A percentile compares a stretch with the other conserved stretches of the same genome.
These are phyloP conservation scores for Diploptera punctata DNA, from an alignment of 2,888 invertebrate genomes.

Conservation along the genomic window DNA sequence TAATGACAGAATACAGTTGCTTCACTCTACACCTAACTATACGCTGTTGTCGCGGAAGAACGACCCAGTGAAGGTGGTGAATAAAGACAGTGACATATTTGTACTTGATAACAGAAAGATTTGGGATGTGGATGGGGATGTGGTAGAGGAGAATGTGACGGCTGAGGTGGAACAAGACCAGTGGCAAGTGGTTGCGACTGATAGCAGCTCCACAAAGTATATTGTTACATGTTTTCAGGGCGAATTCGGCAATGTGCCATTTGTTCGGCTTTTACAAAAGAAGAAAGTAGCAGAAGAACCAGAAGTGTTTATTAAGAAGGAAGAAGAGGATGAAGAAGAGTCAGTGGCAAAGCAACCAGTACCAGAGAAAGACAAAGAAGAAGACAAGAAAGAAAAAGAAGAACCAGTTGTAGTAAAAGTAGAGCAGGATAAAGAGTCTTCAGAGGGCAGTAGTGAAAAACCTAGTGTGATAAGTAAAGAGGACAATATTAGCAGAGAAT, in stretches of 20 bases:
- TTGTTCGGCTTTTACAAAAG: slow-evolving; percentile 70
- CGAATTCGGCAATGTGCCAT: slow-evolving; percentile 80
- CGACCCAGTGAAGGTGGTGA: slow-evolving; percentile 77
- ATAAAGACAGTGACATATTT: slow-evolving; percentile 79
- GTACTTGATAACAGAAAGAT: slow-evolving; percentile 76
- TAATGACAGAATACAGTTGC: slow-evolving; percentile 68
- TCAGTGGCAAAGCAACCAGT: neutral
- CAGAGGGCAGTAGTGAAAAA: slow-evolving; percentile 39
- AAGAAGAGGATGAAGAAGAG: slow-evolving; percentile 13
- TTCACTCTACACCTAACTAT: slow-evolving; percentile 74
- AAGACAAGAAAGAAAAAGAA: slow-evolving; percentile 36
- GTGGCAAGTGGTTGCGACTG: slow-evolving; percentile 69
- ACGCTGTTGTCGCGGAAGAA: slow-evolving; percentile 85
- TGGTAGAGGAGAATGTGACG: slow-evolving; percentile 59
- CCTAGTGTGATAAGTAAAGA: slow-evolving; percentile 38
- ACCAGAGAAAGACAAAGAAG: slow-evolving; percentile 9
- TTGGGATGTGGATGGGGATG: slow-evolving; percentile 76
- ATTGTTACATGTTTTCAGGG: slow-evolving; percentile 87
- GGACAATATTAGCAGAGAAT: slow-evolving; percentile 31
- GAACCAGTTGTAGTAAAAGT: slow-evolving; percentile 36
- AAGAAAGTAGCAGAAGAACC: slow-evolving; percentile 39
- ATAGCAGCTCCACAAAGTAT: slow-evolving; percentile 68
- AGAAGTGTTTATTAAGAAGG: slow-evolving; percentile 8
- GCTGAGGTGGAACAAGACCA: slow-evolving; percentile 71
- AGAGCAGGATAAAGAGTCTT: slow-evolving; percentile 35